Percentiles rank a stretch among this genome's conserved stretches.
Conservation (phyloP, 2,113 vertebrate genomes). For the Perca fluviatilis region DNA sequence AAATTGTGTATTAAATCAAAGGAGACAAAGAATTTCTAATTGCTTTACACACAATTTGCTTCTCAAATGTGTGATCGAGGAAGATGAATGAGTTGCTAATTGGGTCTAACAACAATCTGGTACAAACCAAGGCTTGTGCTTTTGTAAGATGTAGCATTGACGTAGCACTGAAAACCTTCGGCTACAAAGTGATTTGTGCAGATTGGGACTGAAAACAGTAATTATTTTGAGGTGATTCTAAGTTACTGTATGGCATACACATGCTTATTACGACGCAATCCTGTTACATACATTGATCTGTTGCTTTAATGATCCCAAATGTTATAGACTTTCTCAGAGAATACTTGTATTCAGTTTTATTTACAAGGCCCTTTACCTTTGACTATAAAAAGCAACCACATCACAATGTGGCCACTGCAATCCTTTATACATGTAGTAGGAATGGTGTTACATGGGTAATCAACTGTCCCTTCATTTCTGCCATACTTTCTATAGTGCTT, state of each 20-base stretch:
- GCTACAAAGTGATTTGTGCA: neutral
- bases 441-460: constrained; percentile 19
- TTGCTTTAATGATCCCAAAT: neutral
- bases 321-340: neutral
- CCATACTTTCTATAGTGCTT: constrained; percentile 4
- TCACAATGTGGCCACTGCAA: neutral
- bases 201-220: neutral
- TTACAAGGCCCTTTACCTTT: neutral
- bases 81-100: constrained; percentile 17
- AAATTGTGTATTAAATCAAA: constrained; percentile 9
- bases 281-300: neutral
- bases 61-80: neutral
- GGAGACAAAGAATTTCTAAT: neutral
- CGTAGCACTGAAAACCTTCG: neutral
- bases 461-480: constrained; percentile 11
- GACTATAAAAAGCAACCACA: neutral
- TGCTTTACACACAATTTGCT: neutral
- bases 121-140: neutral
- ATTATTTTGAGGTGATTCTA: neutral
- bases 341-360: neutral
- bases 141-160: neutral
- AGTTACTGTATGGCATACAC: neutral
- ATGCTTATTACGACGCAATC: neutral
- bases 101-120: neutral
- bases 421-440: neutral